Evolutionary conservation across 2,113 vertebrate species (phyloP), one percentile per base, ranked within the genome.

Genomic region (Callospermophilus lateralis): DNA sequence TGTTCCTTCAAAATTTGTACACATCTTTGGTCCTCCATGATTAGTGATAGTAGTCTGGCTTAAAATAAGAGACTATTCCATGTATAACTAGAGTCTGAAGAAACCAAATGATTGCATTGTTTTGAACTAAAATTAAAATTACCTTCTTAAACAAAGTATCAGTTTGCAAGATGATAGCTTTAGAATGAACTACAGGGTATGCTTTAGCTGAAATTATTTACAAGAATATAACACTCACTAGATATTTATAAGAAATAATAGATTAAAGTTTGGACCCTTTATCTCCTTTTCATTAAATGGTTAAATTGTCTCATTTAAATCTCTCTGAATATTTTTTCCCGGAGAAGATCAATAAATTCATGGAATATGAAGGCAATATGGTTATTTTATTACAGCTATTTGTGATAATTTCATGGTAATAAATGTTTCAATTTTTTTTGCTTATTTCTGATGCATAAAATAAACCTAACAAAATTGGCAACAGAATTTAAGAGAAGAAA

Each of bases 1-100:
- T 92, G 77, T 85, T 98, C 61, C 96, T 98, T 96, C 83, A 97
- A 97, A 39, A 0, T 97, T 90, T 98, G 94, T 95, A 97, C 96
- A 93, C 13, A 95, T 95, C 95, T 98, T 96, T 98, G 67, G 96
- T 98, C 89, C 87, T 97, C 80, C 68, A 19, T 58, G 48, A 97
- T 98, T 97, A 97, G 80, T 70, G 68, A 94, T 90, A 92, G 79
- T 42, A 94, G 78, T 95, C 94, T 93, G 84, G 78, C 26, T 92
- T 77, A 97, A 84, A 97, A 53, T 88, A 95, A 96, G 17, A 61
- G 92, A 72, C 73, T 89, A 16, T n/a, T 96, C 63, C 53, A 16
- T 76, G 17, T 89, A 30, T 72, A 88, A 74, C 39, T 88, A 73
- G 53, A 94, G 1, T 61, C 32, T 76, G 77, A 81, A 20, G 70